phyloP scores from a whole-genome alignment of 1,140 invertebrate genomes.

The Berghia stephanieae region DNA sequence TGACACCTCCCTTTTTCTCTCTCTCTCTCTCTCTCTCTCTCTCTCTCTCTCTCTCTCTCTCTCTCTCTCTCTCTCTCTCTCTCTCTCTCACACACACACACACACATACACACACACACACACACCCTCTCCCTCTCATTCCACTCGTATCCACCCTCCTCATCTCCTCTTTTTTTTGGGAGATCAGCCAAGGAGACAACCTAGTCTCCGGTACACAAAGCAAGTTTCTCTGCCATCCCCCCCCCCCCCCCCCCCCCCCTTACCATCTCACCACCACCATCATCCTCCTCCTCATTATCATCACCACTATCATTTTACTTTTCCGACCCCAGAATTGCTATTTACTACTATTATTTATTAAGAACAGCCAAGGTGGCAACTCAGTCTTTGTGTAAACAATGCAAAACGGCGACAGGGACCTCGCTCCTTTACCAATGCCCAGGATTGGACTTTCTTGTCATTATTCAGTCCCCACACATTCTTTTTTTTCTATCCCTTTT shows the following conservation, averaged over 20 bases:
- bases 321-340: no score
- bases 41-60: background rate
- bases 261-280: background rate
- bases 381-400: no score
- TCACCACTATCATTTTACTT: no score
- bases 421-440: no score
- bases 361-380: no score
- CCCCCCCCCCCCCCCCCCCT: background rate
- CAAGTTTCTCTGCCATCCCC: background rate
- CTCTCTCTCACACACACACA: background rate
- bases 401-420: no score
- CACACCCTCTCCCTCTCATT: background rate
- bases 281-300: no score
- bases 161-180: background rate
- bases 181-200: background rate
- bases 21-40: background rate
- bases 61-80: slow-evolving; percentile 10
- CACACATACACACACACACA: background rate
- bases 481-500: no score
- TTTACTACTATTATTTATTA: background rate
- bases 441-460: no score
- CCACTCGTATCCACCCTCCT: background rate
- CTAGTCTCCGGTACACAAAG: background rate
- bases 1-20: background rate
- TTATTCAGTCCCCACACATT: no score